phyloP scores from a whole-genome alignment of 1,140 invertebrate species.

The Cardiocondyla obscurior region DNA sequence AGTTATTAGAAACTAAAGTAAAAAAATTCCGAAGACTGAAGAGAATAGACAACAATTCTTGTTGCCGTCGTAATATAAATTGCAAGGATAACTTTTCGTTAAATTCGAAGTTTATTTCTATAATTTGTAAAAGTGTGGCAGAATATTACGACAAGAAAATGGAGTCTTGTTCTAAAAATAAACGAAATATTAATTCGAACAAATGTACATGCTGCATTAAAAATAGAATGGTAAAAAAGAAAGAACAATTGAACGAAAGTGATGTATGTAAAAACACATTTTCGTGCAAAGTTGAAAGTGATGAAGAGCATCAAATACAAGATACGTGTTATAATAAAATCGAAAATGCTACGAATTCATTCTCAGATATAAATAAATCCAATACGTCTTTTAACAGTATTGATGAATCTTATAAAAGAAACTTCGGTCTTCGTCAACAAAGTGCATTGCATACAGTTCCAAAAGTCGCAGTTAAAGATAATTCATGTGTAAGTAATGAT shows the following conservation, averaged over 20 bases:
- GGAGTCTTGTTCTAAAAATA: not conserved
- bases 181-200: not conserved
- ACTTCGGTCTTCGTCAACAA: not conserved
- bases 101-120: conserved; percentile 3
- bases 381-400: not conserved
- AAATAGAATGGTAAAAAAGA: not conserved
- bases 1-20: conserved; percentile 65
- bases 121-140: conserved; percentile 30
- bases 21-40: conserved; percentile 48
- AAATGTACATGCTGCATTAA: not conserved
- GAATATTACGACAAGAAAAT: not conserved
- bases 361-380: not conserved
- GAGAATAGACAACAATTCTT: not conserved
- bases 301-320: not conserved
- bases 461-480: not conserved
- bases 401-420: not conserved
- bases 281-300: not conserved
- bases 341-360: not conserved
- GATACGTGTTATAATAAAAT: not conserved
- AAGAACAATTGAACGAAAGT: not conserved
- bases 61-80: not conserved
- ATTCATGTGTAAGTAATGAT: not conserved
- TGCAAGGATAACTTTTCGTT: not conserved
- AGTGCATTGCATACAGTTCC: not conserved
- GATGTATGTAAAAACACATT: not conserved